Base-by-base conservation (phyloP, 1,140 invertebrate genomes). In the Zaprionus capensis region DNA sequence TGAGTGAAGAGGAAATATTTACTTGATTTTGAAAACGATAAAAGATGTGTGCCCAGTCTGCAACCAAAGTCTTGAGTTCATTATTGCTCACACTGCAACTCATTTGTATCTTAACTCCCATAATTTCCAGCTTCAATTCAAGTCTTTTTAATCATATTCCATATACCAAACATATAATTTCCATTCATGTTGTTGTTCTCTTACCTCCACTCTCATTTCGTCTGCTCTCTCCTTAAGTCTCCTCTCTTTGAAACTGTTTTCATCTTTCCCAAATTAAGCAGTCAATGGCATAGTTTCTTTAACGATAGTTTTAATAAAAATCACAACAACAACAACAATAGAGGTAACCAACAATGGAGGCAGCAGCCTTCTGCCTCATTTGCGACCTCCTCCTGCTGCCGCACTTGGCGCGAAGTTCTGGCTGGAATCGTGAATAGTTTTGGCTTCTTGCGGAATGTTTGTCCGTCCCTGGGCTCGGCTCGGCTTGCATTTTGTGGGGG, bases 251-350 rank as follows among this genome's bases (percentile, higher is more conserved):
- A 7, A 22, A 20, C 12, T 20, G 46, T 51, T 51, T 24, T 51
- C 46, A 51, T 51, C 4, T 14, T 11, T 0, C 2, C 46, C 20
- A 24, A 51, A 51, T 51, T 51, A 51, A 24, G 20, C 46, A 51
- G 9, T 51, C 17, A 51, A 20, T 51, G 20, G 46, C 20, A n/a
- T 14, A 51, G 46, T 51, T 51, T 14, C 17, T 22, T 14, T 24
- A 51, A 51, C 20, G 20, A 51, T 51, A 51, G 46, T 51, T 51
- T 51, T 51, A 20, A 24, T 51, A 51, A 51, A 51, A 51, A 51
- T 51, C 46, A 4, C 46, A 51, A 51, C 20, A 51, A 51, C 17
- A 51, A 22, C 46, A 51, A 24, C 46, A 34, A 34, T 34, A 11
- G 31, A 11, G 31, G 31, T 34, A 34, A 11, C 9, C 31, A 51